These are phyloP conservation scores for Drosophila sechellia DNA, from an alignment of 1,140 invertebrate genomes.

Conservation along the genomic window DNA sequence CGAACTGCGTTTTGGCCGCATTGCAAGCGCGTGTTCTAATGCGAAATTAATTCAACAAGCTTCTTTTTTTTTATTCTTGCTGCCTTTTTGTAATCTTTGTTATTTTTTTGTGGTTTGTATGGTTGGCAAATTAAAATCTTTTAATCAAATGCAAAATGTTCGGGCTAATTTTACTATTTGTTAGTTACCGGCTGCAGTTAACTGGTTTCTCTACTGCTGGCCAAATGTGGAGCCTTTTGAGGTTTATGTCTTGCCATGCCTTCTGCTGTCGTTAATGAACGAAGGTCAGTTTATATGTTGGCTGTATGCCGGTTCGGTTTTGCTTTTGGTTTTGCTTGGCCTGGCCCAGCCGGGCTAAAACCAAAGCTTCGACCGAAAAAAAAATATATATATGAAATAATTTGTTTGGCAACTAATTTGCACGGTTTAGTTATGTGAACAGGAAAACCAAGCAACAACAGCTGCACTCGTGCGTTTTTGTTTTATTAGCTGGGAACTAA, in stretches of 20 bases:
- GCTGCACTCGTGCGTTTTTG: constrained; percentile 25
- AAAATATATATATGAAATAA: constrained; percentile 42
- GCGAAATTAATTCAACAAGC: constrained; percentile 76
- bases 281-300: constrained; percentile 67
- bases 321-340: constrained; percentile 20
- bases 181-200: constrained; percentile 74
- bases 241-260: constrained; percentile 75
- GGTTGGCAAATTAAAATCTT: constrained; percentile 43
- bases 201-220: constrained; percentile 64
- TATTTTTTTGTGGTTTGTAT: constrained; percentile 14
- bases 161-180: constrained; percentile 73
- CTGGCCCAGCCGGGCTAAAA: constrained; percentile 4
- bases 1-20: constrained; percentile 71
- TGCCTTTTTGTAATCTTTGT: constrained; percentile 44
- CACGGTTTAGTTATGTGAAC: constrained; percentile 57
- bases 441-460: constrained; percentile 36
- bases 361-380: constrained; percentile 9
- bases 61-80: constrained; percentile 24
- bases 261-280: constrained; percentile 72
- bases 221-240: constrained; percentile 67
- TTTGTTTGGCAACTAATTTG: constrained; percentile 65
- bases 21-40: constrained; percentile 82
- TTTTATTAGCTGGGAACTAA: constrained; percentile 21
- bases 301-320: constrained; percentile 43
- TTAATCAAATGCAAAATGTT: constrained; percentile 64